Conservation (phyloP, 2,113 vertebrate genomes). For the Phyllostomus hastatus region DNA sequence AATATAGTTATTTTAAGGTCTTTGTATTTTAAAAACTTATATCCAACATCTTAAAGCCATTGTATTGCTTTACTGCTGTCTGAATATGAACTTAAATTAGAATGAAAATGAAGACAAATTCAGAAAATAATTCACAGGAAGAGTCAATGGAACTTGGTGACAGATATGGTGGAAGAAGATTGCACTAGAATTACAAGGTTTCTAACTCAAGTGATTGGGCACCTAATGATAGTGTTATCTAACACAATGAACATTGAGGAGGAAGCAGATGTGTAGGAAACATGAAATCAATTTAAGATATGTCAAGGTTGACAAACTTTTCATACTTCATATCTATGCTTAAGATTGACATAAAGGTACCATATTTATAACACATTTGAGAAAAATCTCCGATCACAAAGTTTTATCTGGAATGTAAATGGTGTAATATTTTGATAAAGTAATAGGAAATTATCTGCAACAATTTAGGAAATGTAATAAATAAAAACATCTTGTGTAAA, state of each 20-base stretch:
- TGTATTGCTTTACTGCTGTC: neutral
- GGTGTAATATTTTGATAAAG: slow-evolving; percentile 52
- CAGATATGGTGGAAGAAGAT: neutral
- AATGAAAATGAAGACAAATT: neutral
- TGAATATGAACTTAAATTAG: slow-evolving; percentile 25
- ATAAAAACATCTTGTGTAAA: slow-evolving; percentile 74
- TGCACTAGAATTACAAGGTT: neutral
- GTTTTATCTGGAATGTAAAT: slow-evolving; percentile 61
- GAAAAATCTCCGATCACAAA: slow-evolving; percentile 51
- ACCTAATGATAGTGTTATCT: neutral
- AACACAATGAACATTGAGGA: neutral
- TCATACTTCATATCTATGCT: neutral
- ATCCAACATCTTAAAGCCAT: neutral
- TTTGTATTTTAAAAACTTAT: no score
- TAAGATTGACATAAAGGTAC: neutral
- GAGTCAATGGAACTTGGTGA: neutral
- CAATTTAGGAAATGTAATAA: slow-evolving; percentile 71
- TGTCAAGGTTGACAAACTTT: slow-evolving; percentile 8
- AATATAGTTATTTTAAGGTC: no score
- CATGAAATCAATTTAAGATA: neutral
- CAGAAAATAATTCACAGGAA: neutral
- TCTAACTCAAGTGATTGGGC: neutral
- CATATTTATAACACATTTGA: slow-evolving; percentile 36
- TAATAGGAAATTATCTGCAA: slow-evolving; percentile 52
- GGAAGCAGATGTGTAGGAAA: slow-evolving; percentile 8